A percentile compares a stretch with the other conserved stretches of the same genome.
phyloP scores from a whole-genome alignment of 2,797 vertebrate genomes.

The Botia kubotai region DNA sequence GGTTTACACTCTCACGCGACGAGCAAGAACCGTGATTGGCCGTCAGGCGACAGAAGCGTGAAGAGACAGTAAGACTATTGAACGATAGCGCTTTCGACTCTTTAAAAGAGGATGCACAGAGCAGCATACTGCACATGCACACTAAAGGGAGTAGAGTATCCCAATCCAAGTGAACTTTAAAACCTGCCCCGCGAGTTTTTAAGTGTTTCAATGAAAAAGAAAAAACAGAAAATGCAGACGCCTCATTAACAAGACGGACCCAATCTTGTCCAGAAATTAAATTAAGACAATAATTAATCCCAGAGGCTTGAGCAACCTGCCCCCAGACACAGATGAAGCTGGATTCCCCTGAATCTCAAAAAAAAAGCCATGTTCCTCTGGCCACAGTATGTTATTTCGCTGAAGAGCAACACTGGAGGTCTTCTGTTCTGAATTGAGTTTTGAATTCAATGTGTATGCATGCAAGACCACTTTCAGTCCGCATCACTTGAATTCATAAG shows the following conservation, averaged over 20 bases:
- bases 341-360: slow-evolving; percentile 55
- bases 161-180: slow-evolving; percentile 40
- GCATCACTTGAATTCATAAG: slow-evolving; percentile 35
- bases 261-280: slow-evolving; percentile 61
- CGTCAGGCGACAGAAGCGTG: slow-evolving; percentile 39
- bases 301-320: slow-evolving; percentile 50
- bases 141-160: slow-evolving; percentile 40
- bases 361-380: slow-evolving; percentile 40
- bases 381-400: slow-evolving; percentile 43
- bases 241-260: slow-evolving; percentile 47
- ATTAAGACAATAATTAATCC: slow-evolving; percentile 65
- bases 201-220: slow-evolving; percentile 29
- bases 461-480: slow-evolving; percentile 30
- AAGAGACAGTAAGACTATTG: slow-evolving; percentile 54
- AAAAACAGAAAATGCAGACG: slow-evolving; percentile 12
- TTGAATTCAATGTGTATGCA: slow-evolving; percentile 49
- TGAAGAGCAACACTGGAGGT: slow-evolving; percentile 14
- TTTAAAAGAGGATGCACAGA: slow-evolving; percentile 50
- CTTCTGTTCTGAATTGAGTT: slow-evolving; percentile 25
- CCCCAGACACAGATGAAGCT: slow-evolving; percentile 38
- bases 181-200: slow-evolving; percentile 49
- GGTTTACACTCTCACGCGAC: slow-evolving; percentile 31
- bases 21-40: slow-evolving; percentile 33
- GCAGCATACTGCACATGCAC: slow-evolving; percentile 53
- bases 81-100: slow-evolving; percentile 52